Evolutionary conservation across 1,140 invertebrate species (phyloP), one percentile per base, ranked within the genome.

Genomic region (Drosophila hydei): DNA sequence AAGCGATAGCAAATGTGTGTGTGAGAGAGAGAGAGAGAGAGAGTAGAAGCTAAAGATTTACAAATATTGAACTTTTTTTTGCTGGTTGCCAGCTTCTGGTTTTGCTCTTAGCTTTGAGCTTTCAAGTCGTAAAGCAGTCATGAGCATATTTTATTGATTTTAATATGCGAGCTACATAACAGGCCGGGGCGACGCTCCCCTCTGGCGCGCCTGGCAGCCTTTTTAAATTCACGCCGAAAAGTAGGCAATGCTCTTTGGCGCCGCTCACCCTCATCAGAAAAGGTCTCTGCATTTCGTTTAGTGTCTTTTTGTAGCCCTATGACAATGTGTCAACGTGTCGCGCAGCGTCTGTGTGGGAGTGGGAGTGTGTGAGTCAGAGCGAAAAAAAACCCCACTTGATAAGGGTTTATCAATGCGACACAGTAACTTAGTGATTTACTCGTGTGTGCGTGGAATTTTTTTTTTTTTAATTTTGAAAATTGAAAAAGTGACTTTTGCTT

Each of bases 401-500:
- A 88, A 88, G 84, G 84, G 84, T 88, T 89, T 88, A 88, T 88
- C 84, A 88, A 89, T 75, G 84, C 84, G 84, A 89, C 79, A 88
- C 84, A 88, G 84, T 88, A 89, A 89, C 84, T 88, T 77, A 88
- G 84, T 88, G 84, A 88, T 88, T 89, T 88, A 89, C 79, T 88
- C 85, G 79, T 89, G 78, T 89, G 84, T 84, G 75, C 65, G 73
- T 71, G 72, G 80, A 76, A 52, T 83, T 77, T 71, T 42, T 36
- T 23, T 55, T 80, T 85, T 88, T 88, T 89, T 85, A 89, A 85
- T 89, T 88, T 89, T 69, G 75, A 65, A 90, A 87, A 90, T 90
- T 90, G 81, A 90, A 90, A 89, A 90, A 90, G 78, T 90, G 87
- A 87, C 87, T 90, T 90, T 90, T 83, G 78, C 81, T 87, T 87